Conservation (phyloP, 2,797 vertebrate genomes). For the Malacoctenus gilli region DNA sequence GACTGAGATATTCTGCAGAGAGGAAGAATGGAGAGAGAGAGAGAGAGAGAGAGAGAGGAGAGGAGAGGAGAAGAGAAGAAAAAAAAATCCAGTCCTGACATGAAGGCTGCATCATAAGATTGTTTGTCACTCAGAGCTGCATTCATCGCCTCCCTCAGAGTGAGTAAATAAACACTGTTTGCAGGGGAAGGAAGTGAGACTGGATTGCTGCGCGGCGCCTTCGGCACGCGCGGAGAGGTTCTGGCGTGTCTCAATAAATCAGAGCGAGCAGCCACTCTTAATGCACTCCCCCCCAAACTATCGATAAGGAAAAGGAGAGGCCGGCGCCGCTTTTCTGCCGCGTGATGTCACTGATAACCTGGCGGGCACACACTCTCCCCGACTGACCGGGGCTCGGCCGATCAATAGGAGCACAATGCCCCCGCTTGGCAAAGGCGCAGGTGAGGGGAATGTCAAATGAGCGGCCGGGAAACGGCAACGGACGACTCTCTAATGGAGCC, state of each 20-base stretch:
- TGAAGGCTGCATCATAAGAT: slow-evolving; percentile 75
- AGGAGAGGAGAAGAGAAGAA: background rate
- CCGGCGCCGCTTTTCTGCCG: slow-evolving; percentile 52
- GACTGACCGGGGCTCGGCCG: slow-evolving; percentile 58
- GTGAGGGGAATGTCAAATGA: slow-evolving; percentile 73
- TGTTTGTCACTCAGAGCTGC: slow-evolving; percentile 73
- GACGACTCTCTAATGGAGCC: slow-evolving; percentile 53
- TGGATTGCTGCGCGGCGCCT: slow-evolving; percentile 72
- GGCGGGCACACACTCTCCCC: slow-evolving; percentile 54
- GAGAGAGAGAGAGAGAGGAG: slow-evolving; percentile 1
- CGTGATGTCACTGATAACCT: slow-evolving; percentile 77
- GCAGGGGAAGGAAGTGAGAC: slow-evolving; percentile 63
- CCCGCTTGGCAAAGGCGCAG: slow-evolving; percentile 59
- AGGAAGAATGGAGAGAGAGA: slow-evolving; percentile 34
- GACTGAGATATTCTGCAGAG: slow-evolving; percentile 73
- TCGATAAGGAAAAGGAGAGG: slow-evolving; percentile 63
- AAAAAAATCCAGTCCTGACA: slow-evolving; percentile 62
- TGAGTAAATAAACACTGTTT: slow-evolving; percentile 77
- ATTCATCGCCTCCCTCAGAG: slow-evolving; percentile 70
- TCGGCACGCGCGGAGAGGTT: slow-evolving; percentile 56
- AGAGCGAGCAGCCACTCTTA: slow-evolving; percentile 66
- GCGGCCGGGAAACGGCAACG: slow-evolving; percentile 19
- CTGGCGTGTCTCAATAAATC: slow-evolving; percentile 72
- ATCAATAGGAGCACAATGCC: slow-evolving; percentile 71
- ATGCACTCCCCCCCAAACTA: slow-evolving; percentile 73